Base-by-base conservation (phyloP, 1,140 invertebrate species). In the Probaryconus sp. region DNA sequence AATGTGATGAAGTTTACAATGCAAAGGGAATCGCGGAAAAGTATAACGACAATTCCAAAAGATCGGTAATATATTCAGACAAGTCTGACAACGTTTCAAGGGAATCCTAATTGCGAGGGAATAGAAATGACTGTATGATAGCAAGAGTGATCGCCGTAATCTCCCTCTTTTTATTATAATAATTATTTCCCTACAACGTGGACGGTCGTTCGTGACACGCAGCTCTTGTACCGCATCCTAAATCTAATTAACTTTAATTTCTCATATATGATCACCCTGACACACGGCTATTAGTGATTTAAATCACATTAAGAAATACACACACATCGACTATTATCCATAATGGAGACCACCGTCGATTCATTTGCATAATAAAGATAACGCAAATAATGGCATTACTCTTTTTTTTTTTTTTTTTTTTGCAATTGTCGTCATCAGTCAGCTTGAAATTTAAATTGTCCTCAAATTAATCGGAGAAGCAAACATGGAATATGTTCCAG, bases 181-280 rank as follows among this genome's bases (percentile, higher is more conserved):
- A 42, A 42, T 42, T 42, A 42, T 42, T 42, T 17, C 20, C 38
- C 21, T 30, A 30, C 28, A 30, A 30, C 28, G 28, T 9, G 9
- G 3, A 30, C 9, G 9, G 28, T 3, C 3, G 28, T 9, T 47
- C 38, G 53, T 28, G 24, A 14, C n/a, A 30, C 38, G 28, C 24
- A 17, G 20, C 16, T 42, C 38, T 20, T 42, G 14, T 42, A 20
- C 3, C 2, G 28, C 16, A 37, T 35, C 50, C 38, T 65, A 65
- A 65, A 55, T 65, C 63, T 45, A 65, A 65, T 65, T 65, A 65
- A 55, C 48, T 65, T 24, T 24, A 47, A 65, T 67, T 67, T 56
- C 42, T 33, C 51, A 38, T 21, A 50, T 37, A 43, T 17, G 65
- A 53, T 45, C 55, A 16, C 55, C 24, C 26, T 6, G 64, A 68